Percentiles rank a stretch among this genome's conserved stretches.
These are phyloP conservation scores for Lepisosteus oculatus DNA, from an alignment of 2,113 vertebrate species.

Conservation along the genomic window DNA sequence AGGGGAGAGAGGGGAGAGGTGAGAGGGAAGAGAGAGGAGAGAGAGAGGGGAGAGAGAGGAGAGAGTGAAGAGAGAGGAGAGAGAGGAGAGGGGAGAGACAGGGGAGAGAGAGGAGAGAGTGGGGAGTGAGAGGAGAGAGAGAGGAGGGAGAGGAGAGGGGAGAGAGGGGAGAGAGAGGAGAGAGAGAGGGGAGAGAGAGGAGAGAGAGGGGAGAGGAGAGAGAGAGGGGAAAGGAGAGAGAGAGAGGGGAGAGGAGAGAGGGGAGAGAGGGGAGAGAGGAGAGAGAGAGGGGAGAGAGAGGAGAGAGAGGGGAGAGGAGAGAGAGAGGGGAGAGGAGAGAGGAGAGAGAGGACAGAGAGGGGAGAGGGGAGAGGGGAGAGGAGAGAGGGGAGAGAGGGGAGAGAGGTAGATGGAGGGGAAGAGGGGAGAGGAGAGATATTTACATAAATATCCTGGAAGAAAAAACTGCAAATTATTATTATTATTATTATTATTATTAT, in stretches of 20 bases:
- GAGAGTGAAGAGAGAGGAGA: no score
- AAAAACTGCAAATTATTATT: no score
- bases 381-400: no score
- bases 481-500: no score
- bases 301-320: not conserved
- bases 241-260: not conserved
- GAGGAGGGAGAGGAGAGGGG: not conserved
- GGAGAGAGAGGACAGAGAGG: not conserved
- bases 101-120: no score
- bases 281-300: no score
- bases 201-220: slow-evolving; percentile 2
- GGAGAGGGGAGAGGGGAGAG: not conserved
- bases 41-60: not conserved
- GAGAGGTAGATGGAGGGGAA: no score
- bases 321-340: not conserved
- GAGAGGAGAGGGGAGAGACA: no score
- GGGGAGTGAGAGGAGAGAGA: no score
- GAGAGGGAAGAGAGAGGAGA: not conserved
- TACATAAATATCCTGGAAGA: no score
- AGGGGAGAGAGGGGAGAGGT: not conserved
- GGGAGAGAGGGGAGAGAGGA: not conserved
- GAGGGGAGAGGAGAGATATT: no score
- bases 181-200: slow-evolving; percentile 1
- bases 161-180: not conserved
- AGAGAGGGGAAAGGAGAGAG: not conserved